Base-by-base conservation (phyloP, 2,888 invertebrate genomes). In the Ectemnius lituratus region DNA sequence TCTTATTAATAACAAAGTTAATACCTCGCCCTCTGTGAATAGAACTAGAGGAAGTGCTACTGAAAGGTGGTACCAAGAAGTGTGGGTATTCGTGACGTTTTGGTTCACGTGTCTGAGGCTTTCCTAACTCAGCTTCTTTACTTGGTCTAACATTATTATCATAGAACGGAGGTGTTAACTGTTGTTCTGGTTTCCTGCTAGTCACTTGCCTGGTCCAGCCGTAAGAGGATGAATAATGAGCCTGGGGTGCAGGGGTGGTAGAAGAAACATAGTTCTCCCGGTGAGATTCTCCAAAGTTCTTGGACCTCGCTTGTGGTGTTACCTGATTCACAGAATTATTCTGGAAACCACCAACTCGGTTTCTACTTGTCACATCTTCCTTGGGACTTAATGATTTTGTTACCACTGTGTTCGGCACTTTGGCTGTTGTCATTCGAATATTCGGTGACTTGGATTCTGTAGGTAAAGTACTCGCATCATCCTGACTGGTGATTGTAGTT, bases 261-360 rank as follows among this genome's bases (percentile, higher is more conserved):
- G 89, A 89, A 1, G 86, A 81, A 0, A 88, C 84, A 58, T 88
- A 89, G 65, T 90, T 89, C 27, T 89, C 88, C 46, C 78, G 85
- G 2, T 91, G 91, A 2, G 89, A 89, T 4, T 89, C 92, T 60
- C 89, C 92, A 5, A 91, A 83, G 1, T 93, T 92, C 82, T 92
- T 92, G 0, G 92, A 91, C 27, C 92, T 90, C 23, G 93, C 93
- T 62, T 93, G 93, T 6, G 92, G 92, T 1, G 70, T 62, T 0
- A 56, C 86, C 80, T 23, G 91, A 89, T 46, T 91, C 70, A 88
- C 79, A 13, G 91, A 91, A 78, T 92, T 92, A 76, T 93, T 93
- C 76, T 92, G 92, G 83, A 90, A 89, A 2, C 87, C 89, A 0
- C 88, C 88, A 20, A 88, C 84, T 61, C 85, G 86, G 23, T 81